Evolutionary conservation across 2,888 invertebrate genomes (phyloP).

Genomic region (Silvanus unidentatus): DNA sequence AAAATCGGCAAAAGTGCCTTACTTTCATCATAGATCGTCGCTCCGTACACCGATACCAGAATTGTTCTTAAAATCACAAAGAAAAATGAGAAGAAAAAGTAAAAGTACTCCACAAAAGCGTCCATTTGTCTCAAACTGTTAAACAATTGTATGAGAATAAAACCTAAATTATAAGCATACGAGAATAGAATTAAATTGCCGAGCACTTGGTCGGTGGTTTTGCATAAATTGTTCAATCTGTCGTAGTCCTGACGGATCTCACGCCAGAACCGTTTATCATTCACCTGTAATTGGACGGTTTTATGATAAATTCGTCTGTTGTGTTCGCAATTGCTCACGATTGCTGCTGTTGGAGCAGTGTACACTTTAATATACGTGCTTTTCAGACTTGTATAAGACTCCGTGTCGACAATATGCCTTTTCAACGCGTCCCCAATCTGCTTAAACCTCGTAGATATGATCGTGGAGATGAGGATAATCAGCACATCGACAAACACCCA

Average conservation of each 20-base stretch:
- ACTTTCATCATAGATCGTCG: conserved; percentile 39
- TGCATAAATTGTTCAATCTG: conserved; percentile 18
- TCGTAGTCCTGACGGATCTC: conserved; percentile 28
- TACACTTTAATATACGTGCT: conserved; percentile 1
- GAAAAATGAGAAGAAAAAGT: conserved; percentile 60
- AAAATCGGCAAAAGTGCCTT: conserved; percentile 44
- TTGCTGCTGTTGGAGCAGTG: not conserved
- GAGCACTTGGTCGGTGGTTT: conserved; percentile 21
- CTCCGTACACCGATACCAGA: conserved; percentile 40
- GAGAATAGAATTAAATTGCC: conserved; percentile 24
- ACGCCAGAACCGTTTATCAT: conserved; percentile 40
- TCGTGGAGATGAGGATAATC: conserved; percentile 62
- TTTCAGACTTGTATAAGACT: not conserved
- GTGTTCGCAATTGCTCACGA: too few species aligned
- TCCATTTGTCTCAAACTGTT: conserved; percentile 26
- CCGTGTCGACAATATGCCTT: conserved; percentile 1
- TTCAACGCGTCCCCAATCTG: conserved; percentile 35
- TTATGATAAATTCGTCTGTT: too few species aligned
- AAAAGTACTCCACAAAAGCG: conserved; percentile 48
- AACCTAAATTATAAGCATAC: conserved; percentile 26
- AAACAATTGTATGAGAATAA: conserved; percentile 30
- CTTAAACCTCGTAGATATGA: conserved; percentile 57
- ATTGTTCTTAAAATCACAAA: conserved; percentile 57
- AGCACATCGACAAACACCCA: conserved; percentile 70
- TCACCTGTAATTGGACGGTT: too few species aligned